Conservation (phyloP, 2,888 invertebrate genomes). For the Globia sparganii region DNA sequence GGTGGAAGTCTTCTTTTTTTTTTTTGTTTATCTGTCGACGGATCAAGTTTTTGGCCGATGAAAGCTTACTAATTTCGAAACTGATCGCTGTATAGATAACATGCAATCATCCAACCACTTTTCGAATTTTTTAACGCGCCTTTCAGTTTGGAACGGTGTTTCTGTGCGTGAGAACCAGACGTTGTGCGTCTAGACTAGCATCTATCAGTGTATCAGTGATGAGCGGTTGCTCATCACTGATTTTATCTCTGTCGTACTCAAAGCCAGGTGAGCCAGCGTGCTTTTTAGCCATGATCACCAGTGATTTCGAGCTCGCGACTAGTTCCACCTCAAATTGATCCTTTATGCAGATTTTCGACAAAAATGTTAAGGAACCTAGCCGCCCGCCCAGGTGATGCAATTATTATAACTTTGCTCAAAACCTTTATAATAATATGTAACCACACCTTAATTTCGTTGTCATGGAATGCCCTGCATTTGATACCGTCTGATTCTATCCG, state of each 20-base stretch:
- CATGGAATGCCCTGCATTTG: not conserved
- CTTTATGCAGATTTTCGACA: slow-evolving; percentile 2
- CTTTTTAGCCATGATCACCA: too few relatives aligned
- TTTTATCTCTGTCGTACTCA: too few relatives aligned
- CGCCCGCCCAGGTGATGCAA: not conserved
- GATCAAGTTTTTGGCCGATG: not conserved
- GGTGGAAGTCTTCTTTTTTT: not conserved
- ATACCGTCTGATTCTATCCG: not conserved
- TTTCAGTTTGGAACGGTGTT: too few relatives aligned
- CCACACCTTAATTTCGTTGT: not conserved
- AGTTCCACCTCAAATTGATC: too few relatives aligned
- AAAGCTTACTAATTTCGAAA: not conserved
- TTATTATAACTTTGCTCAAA: slow-evolving; percentile 1
- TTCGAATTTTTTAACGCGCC: too few relatives aligned
- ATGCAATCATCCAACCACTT: too few relatives aligned
- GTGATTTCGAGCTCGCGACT: too few relatives aligned
- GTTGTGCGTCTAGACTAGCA: too few relatives aligned
- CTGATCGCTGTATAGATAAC: not conserved
- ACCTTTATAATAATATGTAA: not conserved
- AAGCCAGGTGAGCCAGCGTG: too few relatives aligned
- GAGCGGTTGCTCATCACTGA: too few relatives aligned
- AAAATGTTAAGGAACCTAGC: not conserved
- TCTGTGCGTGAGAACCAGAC: too few relatives aligned
- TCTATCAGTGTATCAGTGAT: too few relatives aligned
- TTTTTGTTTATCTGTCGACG: not conserved